Evolutionary conservation across 2,113 vertebrate species (phyloP), one percentile per base, ranked within the genome.

Genomic region (Chlamydotis undulata): DNA sequence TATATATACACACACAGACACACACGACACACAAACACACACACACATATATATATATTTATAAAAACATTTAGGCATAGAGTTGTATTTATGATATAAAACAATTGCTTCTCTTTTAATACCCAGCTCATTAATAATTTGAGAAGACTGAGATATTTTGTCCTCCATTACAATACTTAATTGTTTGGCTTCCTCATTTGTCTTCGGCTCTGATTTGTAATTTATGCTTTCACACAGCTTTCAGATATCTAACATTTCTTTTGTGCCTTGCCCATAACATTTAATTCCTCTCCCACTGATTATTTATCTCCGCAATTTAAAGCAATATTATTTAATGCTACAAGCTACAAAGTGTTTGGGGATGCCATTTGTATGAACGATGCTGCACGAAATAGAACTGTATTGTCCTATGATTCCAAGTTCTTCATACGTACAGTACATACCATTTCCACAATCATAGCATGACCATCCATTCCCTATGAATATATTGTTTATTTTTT

Each of bases 281-380:
- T 93, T 96, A 89, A 94, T 94, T 94, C 85, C 81, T 91, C 73
- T 96, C 73, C 56, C 60, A 81, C 63, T 90, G 85, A 96, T 96
- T 96, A 94, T 96, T 97, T 97, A 94, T 97, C 92, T 96, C 89
- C 85, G 73, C 82, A 94, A 95, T 92, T 95, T 83, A 90, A 90
- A 90, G 83, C 71, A 69, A 70, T 91, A 94, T 96, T 96, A 96
- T 96, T 97, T 96, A 96, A 94, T 93, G 78, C 81, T 96, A 87
- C 78, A 70, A 91, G 87, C 92, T 69, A 87, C 92, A 84, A 96
- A 94, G 65, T 90, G 75, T 95, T 95, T 88, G 64, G 79, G 69
- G 81, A 94, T 96, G 87, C 87, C 65, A 93, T 95, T 90, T 93
- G 52, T 83, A 76, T 83, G 52, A 94, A 96, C 91, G 89, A 94